Conservation (phyloP, 64 coral and sea anemone genomes). For the Montipora efflorescens region DNA sequence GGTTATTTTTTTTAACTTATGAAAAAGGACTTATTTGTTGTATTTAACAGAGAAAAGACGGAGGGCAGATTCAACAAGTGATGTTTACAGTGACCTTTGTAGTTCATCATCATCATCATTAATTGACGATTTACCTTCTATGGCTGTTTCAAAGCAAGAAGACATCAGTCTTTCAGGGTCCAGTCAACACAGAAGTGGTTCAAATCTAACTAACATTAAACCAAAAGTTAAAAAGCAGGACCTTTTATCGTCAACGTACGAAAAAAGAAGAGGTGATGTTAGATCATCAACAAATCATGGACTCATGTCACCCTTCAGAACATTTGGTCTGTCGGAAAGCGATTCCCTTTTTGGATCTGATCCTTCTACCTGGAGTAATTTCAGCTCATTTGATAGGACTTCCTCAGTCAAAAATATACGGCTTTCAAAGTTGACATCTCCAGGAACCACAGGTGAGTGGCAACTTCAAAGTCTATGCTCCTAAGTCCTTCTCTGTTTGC, state of each 20-base stretch:
- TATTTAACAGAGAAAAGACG: constrained; percentile 36
- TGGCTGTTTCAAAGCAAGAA: constrained; percentile 6
- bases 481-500: no score
- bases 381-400: constrained; percentile 84
- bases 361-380: constrained; percentile 82
- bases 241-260: constrained; percentile 4
- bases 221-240: constrained; percentile 39
- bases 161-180: not conserved
- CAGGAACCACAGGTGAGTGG: constrained; percentile 81
- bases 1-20: no score
- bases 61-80: constrained; percentile 11
- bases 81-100: not conserved
- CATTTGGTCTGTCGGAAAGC: constrained; percentile 61
- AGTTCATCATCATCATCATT: constrained; percentile 32
- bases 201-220: constrained; percentile 29
- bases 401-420: constrained; percentile 1
- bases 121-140: constrained; percentile 3
- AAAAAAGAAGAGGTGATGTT: constrained; percentile 35
- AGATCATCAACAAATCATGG: constrained; percentile 36
- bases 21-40: not conserved
- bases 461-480: no score
- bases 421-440: constrained; percentile 83
- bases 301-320: constrained; percentile 86
- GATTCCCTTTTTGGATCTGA: constrained; percentile 70
- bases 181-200: constrained; percentile 22